phyloP scores from a whole-genome alignment of 2,797 vertebrate genomes.

The Geotrypetes seraphini region DNA sequence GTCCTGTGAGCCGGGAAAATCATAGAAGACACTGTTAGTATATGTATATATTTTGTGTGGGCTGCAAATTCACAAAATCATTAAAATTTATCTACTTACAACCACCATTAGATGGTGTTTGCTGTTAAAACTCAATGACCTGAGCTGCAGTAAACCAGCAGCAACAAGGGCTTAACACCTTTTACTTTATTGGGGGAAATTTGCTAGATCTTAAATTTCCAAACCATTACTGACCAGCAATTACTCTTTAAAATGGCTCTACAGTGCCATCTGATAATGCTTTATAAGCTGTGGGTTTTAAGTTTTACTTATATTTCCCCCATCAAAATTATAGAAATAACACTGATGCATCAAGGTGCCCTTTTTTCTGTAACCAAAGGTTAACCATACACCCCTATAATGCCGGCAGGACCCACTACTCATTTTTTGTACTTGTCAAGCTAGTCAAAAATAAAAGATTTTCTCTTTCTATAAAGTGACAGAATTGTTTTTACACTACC shows the following conservation, averaged over 20 bases:
- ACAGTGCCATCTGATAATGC: slow-evolving; percentile 45
- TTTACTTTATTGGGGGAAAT: slow-evolving; percentile 22
- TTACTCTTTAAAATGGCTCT: slow-evolving; percentile 29
- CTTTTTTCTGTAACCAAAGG: slow-evolving; percentile 47
- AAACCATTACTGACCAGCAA: slow-evolving; percentile 46
- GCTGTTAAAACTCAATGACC: slow-evolving; percentile 45
- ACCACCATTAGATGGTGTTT: slow-evolving; percentile 42
- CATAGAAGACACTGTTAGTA: slow-evolving; percentile 46
- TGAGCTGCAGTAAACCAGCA: slow-evolving; percentile 41
- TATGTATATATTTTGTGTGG: slow-evolving; percentile 22
- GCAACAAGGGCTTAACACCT: no score
- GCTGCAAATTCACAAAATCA: slow-evolving; percentile 37
- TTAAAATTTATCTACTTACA: slow-evolving; percentile 46
- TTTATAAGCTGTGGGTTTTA: slow-evolving; percentile 34
- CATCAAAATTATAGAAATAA: slow-evolving; percentile 61
- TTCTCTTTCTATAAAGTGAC: slow-evolving; percentile 45
- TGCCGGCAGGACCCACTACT: slow-evolving; percentile 67
- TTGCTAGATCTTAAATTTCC: slow-evolving; percentile 41
- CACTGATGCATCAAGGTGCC: slow-evolving; percentile 46
- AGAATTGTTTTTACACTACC: slow-evolving; percentile 80
- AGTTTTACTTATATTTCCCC: no score
- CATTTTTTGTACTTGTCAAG: slow-evolving; percentile 52
- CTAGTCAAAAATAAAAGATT: slow-evolving; percentile 51
- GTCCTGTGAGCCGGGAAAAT: slow-evolving; percentile 67
- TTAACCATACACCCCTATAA: slow-evolving; percentile 59